Conservation (phyloP, 2,888 invertebrate species). For the Operophtera brumata region DNA sequence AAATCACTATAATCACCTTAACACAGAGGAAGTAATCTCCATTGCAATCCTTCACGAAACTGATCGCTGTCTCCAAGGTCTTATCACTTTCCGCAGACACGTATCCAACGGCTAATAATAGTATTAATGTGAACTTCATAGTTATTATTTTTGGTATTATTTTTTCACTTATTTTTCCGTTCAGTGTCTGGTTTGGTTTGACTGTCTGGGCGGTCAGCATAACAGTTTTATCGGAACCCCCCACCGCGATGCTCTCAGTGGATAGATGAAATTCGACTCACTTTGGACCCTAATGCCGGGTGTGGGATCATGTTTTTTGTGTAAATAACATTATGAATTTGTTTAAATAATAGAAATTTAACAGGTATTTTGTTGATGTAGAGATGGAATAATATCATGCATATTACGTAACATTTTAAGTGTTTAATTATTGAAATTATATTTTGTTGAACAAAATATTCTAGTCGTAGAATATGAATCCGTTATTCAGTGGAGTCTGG, state of each 20-base stretch:
- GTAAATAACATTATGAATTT: constrained; percentile 16
- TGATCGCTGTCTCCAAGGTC: constrained; percentile 82
- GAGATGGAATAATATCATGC: neutral
- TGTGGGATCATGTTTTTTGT: constrained; percentile 16
- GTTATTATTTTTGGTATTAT: constrained; percentile 36
- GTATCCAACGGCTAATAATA: constrained; percentile 66
- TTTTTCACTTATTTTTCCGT: constrained; percentile 30
- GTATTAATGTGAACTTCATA: constrained; percentile 61
- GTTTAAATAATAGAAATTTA: constrained; percentile 6
- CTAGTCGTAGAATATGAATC: no score
- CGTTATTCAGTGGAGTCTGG: neutral
- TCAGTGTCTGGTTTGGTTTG: constrained; percentile 73
- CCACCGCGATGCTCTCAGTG: constrained; percentile 64
- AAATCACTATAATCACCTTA: constrained; percentile 81
- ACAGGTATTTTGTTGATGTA: neutral
- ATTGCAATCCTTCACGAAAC: constrained; percentile 86
- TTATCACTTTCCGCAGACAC: constrained; percentile 74
- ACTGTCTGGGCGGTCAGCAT: constrained; percentile 52
- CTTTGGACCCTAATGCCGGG: constrained; percentile 40
- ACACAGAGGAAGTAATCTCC: constrained; percentile 85
- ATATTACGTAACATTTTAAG: no score
- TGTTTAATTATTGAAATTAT: no score
- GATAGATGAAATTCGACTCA: constrained; percentile 59
- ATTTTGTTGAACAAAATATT: no score
- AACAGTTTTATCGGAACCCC: constrained; percentile 75